A percentile compares a stretch with the other conserved stretches of the same genome.
Evolutionary conservation across 2,797 vertebrate species (phyloP).

Genomic region (Anguilla megastoma): DNA sequence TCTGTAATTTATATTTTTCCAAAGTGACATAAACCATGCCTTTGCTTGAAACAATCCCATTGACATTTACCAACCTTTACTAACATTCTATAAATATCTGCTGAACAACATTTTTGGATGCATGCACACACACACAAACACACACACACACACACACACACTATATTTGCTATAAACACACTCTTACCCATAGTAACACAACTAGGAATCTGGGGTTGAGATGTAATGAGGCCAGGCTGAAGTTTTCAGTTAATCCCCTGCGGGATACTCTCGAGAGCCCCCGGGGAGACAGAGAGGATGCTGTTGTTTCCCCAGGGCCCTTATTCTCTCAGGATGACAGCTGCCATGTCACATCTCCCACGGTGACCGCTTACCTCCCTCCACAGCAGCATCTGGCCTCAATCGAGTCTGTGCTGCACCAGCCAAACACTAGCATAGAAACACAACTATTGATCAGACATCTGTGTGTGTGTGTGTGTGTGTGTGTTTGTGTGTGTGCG

Average conservation of each 20-base stretch:
- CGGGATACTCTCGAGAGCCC: neutral
- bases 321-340: conserved; percentile 1
- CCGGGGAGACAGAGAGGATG: neutral
- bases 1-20: neutral
- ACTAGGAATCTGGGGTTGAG: neutral
- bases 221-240: neutral
- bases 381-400: neutral
- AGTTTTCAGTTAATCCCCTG: neutral
- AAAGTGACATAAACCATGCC: neutral
- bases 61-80: neutral
- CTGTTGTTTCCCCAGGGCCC: neutral
- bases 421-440: neutral
- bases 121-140: neutral
- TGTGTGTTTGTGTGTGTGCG: neutral
- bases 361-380: neutral
- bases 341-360: neutral
- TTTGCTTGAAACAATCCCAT: neutral
- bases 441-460: neutral
- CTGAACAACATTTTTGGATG: neutral
- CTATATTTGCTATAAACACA: neutral
- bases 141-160: neutral
- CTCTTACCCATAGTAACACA: neutral
- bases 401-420: neutral
- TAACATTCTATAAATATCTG: neutral
- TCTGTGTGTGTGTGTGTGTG: neutral